A percentile compares a stretch with the other conserved stretches of the same genome.
These are phyloP conservation scores for Reinhardtius hippoglossoides DNA, from an alignment of 2,113 vertebrate species.

Conservation along the genomic window DNA sequence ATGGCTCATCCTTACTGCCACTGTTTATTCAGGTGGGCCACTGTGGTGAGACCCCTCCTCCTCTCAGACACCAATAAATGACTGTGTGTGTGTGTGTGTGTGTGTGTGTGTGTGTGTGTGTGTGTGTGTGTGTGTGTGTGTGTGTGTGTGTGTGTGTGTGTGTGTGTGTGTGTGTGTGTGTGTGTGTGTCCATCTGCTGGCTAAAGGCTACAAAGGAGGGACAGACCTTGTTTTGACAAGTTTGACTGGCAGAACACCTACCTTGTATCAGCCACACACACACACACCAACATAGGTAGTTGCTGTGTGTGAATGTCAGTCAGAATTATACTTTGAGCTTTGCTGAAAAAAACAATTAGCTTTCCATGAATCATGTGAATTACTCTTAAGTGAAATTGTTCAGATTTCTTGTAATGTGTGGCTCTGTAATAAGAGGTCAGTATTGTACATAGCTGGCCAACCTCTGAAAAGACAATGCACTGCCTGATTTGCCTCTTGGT, in stretches of 20 bases:
- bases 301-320: too few species aligned
- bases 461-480: background rate
- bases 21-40: conserved; percentile 86
- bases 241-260: conserved; percentile 63
- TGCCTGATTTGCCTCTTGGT: background rate
- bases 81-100: conserved; percentile 32
- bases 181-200: conserved; percentile 50
- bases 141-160: conserved; percentile 37
- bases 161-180: conserved; percentile 40
- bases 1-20: conserved; percentile 77
- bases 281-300: background rate
- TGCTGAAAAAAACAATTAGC: background rate
- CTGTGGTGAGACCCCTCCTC: conserved; percentile 65
- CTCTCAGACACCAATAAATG: conserved; percentile 48
- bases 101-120: conserved; percentile 40
- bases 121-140: conserved; percentile 38
- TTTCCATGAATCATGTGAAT: background rate
- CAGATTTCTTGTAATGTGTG: background rate
- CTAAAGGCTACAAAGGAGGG: conserved; percentile 46
- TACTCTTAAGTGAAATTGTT: background rate
- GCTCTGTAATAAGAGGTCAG: background rate
- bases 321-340: too few species aligned
- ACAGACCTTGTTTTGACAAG: conserved; percentile 70
- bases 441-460: background rate
- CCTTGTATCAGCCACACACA: conserved; percentile 20